Percentiles rank a stretch among this genome's conserved stretches.
phyloP scores from a whole-genome alignment of 2,113 vertebrate genomes.

The Peromyscus maniculatus region DNA sequence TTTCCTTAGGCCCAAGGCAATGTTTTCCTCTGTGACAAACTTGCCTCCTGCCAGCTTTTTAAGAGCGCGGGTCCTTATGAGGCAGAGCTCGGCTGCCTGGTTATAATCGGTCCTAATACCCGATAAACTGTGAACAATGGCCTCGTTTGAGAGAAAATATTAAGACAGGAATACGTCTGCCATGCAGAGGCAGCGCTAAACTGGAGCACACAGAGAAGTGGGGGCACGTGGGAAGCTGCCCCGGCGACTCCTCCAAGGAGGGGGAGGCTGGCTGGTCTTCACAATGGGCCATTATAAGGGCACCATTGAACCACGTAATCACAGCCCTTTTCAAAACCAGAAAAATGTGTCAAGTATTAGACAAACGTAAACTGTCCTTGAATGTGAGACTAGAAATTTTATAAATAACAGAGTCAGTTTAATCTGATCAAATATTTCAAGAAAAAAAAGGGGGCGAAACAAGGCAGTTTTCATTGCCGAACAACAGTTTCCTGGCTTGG shows the following conservation, averaged over 20 bases:
- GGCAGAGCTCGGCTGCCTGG: constrained; percentile 56
- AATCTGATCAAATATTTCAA: constrained; percentile 37
- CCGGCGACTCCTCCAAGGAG: background rate
- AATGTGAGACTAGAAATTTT: constrained; percentile 12
- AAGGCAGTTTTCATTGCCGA: constrained; percentile 45
- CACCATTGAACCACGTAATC: constrained; percentile 51
- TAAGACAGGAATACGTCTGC: constrained; percentile 61
- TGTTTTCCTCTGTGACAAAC: constrained; percentile 76
- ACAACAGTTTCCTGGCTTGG: background rate
- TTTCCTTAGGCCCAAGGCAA: constrained; percentile 77
- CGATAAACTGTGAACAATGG: constrained; percentile 74
- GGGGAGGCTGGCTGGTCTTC: background rate
- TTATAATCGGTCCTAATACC: constrained; percentile 73
- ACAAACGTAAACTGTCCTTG: background rate
- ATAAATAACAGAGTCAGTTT: constrained; percentile 24
- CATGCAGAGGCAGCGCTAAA: constrained; percentile 65
- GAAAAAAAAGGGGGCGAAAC: background rate
- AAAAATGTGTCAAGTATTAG: constrained; percentile 68
- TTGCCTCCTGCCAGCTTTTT: constrained; percentile 64
- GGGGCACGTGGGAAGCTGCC: constrained; percentile 57
- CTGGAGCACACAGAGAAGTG: constrained; percentile 69
- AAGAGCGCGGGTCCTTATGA: constrained; percentile 56
- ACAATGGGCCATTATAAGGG: constrained; percentile 75
- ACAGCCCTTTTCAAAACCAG: constrained; percentile 57
- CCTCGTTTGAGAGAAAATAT: constrained; percentile 28